Evolutionary conservation across 2,797 vertebrate species (phyloP).

Genomic region (Dipus sagitta): DNA sequence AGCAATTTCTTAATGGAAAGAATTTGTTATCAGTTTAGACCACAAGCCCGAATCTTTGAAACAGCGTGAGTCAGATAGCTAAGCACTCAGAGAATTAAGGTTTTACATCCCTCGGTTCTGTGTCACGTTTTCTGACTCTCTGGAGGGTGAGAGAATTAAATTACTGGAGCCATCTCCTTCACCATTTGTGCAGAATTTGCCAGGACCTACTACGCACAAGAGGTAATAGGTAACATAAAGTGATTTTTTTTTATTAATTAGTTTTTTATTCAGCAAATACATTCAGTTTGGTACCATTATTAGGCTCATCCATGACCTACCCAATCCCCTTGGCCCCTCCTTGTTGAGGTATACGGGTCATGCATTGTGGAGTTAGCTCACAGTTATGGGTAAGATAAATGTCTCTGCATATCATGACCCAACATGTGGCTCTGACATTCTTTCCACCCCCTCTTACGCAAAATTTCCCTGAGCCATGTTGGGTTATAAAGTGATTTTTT

Average conservation of each 20-base stretch:
- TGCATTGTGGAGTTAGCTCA: too few species aligned
- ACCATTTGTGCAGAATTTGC: background rate
- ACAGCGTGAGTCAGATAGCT: slow-evolving; percentile 56
- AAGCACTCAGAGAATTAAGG: slow-evolving; percentile 69
- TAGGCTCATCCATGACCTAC: too few species aligned
- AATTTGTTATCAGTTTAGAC: slow-evolving; percentile 71
- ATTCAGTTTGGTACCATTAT: too few species aligned
- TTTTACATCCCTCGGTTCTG: background rate
- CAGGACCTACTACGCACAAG: slow-evolving; percentile 60
- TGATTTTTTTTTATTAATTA: background rate
- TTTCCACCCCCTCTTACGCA: too few species aligned
- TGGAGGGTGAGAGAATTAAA: slow-evolving; percentile 22
- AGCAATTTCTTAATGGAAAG: slow-evolving; percentile 78
- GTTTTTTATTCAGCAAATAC: too few species aligned
- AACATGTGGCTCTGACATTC: too few species aligned
- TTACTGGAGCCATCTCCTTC: background rate
- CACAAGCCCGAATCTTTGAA: slow-evolving; percentile 60
- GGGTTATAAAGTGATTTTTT: background rate
- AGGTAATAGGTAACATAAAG: background rate
- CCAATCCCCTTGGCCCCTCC: too few species aligned
- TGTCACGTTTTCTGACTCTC: slow-evolving; percentile 14
- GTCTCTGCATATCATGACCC: too few species aligned
- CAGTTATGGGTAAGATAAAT: too few species aligned
- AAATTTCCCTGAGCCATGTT: too few species aligned
- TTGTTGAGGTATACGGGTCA: too few species aligned